Percentiles rank a stretch among this genome's conserved stretches.
Evolutionary conservation across 2,113 vertebrate genomes (phyloP).

Genomic region (Neolamprologus variostigma): DNA sequence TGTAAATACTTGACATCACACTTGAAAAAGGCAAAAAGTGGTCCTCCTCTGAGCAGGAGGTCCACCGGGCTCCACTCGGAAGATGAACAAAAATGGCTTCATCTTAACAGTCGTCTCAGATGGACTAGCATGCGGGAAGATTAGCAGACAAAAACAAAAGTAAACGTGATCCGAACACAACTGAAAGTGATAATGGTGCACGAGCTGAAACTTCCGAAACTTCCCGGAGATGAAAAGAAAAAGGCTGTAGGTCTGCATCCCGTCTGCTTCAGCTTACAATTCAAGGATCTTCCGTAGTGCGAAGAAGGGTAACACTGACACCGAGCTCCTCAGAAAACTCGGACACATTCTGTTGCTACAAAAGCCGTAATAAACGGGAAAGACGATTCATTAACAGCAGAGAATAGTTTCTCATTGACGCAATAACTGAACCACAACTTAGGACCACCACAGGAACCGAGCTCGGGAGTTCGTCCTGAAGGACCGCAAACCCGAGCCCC

Average conservation of each 20-base stretch:
- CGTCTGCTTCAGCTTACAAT: conserved; percentile 21
- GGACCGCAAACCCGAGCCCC: background rate
- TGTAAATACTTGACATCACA: conserved; percentile 39
- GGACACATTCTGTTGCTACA: conserved; percentile 31
- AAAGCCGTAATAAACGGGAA: conserved; percentile 2
- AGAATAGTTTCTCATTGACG: background rate
- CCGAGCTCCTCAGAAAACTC: background rate
- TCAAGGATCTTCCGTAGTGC: conserved; percentile 14
- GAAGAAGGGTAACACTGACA: background rate
- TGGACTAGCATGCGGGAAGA: background rate
- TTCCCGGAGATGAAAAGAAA: background rate
- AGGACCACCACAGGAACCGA: background rate
- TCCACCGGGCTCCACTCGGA: background rate
- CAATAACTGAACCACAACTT: background rate
- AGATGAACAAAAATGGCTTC: conserved; percentile 47
- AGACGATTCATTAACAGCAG: conserved; percentile 1
- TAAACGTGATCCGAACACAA: conserved; percentile 2
- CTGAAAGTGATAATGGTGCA: background rate
- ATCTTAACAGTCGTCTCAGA: conserved; percentile 56
- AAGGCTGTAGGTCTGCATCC: background rate
- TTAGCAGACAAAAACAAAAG: conserved; percentile 4
- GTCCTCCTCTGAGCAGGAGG: conserved; percentile 8
- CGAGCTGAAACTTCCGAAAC: background rate
- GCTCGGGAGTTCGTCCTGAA: background rate
- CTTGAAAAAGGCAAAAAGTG: conserved; percentile 50